Evolutionary conservation across 2,888 invertebrate genomes (phyloP).

Genomic region (Encarsia formosa): DNA sequence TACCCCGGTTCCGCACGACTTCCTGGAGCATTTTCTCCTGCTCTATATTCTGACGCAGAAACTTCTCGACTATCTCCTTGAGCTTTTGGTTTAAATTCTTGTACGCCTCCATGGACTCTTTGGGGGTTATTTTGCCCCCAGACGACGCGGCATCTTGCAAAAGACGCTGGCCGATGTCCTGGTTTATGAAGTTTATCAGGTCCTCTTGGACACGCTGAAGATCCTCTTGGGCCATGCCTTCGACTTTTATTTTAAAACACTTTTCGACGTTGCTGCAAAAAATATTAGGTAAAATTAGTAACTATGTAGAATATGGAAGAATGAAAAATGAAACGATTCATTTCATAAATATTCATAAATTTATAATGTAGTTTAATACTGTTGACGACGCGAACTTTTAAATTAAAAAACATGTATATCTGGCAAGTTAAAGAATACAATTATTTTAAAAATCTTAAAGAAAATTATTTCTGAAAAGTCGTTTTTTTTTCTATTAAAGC

Average conservation of each 20-base stretch:
- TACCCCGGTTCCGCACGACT: constrained; percentile 29
- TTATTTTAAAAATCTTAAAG: no score
- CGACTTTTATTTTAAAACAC: constrained; percentile 46
- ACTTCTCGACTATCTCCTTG: constrained; percentile 42
- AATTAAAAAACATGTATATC: no score
- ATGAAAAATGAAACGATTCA: no score
- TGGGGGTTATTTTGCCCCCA: background rate
- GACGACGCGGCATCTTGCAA: background rate
- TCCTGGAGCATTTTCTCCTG: background rate
- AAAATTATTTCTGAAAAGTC: no score
- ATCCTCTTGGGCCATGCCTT: constrained; percentile 41
- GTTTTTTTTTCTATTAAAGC: no score
- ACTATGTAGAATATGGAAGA: no score
- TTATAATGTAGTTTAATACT: no score
- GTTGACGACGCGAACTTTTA: no score
- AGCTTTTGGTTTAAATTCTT: constrained; percentile 40
- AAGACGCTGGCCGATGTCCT: constrained; percentile 35
- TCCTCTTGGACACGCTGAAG: constrained; percentile 41
- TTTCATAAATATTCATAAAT: no score
- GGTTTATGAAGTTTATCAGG: constrained; percentile 41
- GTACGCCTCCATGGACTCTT: constrained; percentile 29
- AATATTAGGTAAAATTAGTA: background rate
- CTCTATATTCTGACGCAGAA: constrained; percentile 32
- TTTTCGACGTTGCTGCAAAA: constrained; percentile 32
- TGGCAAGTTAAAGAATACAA: no score